phyloP scores from a whole-genome alignment of 2,113 vertebrate species.

The Ivindomyrus marchei region DNA sequence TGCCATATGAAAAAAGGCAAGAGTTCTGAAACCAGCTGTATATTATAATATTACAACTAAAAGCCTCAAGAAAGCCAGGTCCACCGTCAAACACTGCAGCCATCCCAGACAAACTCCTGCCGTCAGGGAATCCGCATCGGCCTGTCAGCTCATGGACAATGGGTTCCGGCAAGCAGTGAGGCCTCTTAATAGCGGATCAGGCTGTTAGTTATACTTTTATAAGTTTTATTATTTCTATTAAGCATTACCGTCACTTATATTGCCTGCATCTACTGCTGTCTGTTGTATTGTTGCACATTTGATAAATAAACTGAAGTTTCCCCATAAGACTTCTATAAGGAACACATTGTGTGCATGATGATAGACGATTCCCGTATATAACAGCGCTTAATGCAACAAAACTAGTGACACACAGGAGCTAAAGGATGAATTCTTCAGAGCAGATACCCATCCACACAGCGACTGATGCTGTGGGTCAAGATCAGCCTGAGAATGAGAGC shows the following conservation, averaged over 20 bases:
- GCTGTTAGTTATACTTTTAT: neutral
- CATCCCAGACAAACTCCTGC: neutral
- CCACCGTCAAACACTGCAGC: neutral
- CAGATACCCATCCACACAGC: neutral
- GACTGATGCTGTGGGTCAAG: neutral
- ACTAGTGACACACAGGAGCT: neutral
- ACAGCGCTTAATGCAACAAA: neutral
- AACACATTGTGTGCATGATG: neutral
- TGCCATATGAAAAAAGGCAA: neutral
- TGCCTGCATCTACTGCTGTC: neutral
- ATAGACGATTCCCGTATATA: neutral
- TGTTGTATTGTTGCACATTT: neutral
- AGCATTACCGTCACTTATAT: neutral
- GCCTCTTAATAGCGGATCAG: neutral
- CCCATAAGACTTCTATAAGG: neutral
- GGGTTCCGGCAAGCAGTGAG: neutral
- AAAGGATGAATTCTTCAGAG: neutral
- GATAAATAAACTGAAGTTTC: neutral
- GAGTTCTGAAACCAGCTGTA: neutral
- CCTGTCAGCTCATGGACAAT: too few species aligned
- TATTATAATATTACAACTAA: neutral
- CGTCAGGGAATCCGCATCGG: too few species aligned
- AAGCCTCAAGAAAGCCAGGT: neutral
- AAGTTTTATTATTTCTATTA: neutral
- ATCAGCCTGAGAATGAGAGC: neutral